These are phyloP conservation scores for Reticulitermes speratus DNA, from an alignment of 1,140 invertebrate genomes.

Conservation along the genomic window DNA sequence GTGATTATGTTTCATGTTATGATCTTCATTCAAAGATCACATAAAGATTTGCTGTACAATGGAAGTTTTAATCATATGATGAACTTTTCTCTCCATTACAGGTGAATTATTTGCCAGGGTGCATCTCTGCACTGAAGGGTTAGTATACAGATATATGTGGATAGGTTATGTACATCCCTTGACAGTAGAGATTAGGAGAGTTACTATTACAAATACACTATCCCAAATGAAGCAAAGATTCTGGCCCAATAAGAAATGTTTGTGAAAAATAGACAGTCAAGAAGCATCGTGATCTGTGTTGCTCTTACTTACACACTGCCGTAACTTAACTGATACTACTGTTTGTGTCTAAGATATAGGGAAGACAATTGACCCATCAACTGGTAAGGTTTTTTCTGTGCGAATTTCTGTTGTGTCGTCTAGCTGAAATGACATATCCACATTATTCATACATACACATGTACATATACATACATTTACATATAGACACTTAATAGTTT, in stretches of 20 bases:
- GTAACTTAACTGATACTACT: slow-evolving; percentile 8
- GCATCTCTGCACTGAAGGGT: no score
- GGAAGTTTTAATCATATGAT: no score
- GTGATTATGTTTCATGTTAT: no score
- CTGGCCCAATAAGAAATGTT: not conserved
- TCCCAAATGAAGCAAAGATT: not conserved
- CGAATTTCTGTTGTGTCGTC: slow-evolving; percentile 31
- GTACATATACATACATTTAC: not conserved
- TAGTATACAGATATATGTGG: no score
- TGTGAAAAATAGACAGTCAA: not conserved
- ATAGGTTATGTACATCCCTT: no score
- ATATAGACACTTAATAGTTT: not conserved
- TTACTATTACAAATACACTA: no score
- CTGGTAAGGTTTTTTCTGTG: slow-evolving; percentile 37
- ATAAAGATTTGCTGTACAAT: no score
- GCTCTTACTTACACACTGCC: not conserved
- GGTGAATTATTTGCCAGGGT: no score
- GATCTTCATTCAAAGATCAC: no score
- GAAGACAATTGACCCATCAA: slow-evolving; percentile 45
- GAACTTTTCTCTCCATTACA: no score
- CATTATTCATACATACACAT: slow-evolving; percentile 15
- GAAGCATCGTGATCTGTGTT: not conserved
- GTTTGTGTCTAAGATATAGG: slow-evolving; percentile 41
- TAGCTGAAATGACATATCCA: slow-evolving; percentile 31
- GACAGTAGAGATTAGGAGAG: no score